Conservation (phyloP, 2,113 vertebrate species). For the Shinisaurus crocodilurus region DNA sequence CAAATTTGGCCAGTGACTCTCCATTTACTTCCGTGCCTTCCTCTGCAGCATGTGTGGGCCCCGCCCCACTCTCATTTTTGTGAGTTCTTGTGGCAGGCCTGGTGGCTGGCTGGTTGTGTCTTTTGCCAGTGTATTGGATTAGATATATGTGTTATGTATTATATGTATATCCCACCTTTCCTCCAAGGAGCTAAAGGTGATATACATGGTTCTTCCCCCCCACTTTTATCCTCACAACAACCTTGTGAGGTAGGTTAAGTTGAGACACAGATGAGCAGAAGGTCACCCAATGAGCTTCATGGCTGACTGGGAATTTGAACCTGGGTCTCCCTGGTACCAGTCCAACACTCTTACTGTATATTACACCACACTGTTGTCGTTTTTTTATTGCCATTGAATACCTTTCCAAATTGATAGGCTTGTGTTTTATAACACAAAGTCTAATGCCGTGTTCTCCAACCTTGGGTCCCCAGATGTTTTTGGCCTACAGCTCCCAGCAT, state of each 20-base stretch:
- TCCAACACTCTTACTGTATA: neutral
- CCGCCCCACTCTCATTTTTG: neutral
- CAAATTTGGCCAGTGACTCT: neutral
- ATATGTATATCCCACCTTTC: neutral
- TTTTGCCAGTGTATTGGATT: neutral
- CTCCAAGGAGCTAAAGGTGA: neutral
- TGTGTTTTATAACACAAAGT: neutral
- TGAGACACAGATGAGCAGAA: neutral
- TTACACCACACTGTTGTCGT: neutral
- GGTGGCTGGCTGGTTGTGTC: neutral
- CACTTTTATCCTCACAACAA: neutral
- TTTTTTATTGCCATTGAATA: neutral
- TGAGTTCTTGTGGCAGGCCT: neutral
- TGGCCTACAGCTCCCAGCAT: too few relatives aligned
- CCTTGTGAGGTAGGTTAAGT: neutral
- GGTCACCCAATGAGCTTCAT: neutral
- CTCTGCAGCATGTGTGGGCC: neutral
- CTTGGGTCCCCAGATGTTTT: too few relatives aligned
- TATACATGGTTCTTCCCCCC: neutral
- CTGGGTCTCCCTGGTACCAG: neutral
- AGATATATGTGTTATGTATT: neutral
- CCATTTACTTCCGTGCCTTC: neutral
- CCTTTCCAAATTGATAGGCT: neutral
- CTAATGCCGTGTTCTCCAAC: too few relatives aligned
- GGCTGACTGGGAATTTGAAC: neutral